phyloP scores from a whole-genome alignment of 2,113 vertebrate genomes.

The Thunnus maccoyii region DNA sequence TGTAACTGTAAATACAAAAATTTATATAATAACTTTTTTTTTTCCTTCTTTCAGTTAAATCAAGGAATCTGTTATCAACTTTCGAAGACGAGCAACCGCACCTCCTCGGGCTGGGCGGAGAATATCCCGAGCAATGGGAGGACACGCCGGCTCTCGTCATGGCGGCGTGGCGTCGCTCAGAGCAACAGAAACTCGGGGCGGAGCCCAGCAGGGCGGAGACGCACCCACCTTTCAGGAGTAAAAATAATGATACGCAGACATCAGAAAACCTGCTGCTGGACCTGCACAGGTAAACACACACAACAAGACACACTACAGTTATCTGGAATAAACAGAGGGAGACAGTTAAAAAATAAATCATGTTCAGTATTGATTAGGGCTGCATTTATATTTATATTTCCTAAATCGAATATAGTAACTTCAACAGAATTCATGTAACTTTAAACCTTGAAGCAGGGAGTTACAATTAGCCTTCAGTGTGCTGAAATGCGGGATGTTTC shows the following conservation, averaged over 20 bases:
- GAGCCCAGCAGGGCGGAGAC: conserved; percentile 72
- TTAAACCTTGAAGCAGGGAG: too few species aligned
- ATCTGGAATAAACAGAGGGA: too few species aligned
- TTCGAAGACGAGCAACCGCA: conserved; percentile 91
- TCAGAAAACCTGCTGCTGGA: conserved; percentile 89
- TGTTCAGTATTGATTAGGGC: too few species aligned
- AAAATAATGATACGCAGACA: conserved; percentile 88
- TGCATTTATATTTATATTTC: too few species aligned
- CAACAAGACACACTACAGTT: conserved; percentile 30
- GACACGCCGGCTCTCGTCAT: conserved; percentile 84
- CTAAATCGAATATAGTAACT: too few species aligned
- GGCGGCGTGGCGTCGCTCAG: conserved; percentile 85
- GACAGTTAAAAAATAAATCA: too few species aligned
- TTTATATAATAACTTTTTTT: not conserved
- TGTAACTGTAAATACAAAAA: not conserved
- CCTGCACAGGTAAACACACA: conserved; percentile 87
- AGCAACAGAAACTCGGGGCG: conserved; percentile 80
- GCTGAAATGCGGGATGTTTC: too few species aligned
- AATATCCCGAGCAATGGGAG: conserved; percentile 86
- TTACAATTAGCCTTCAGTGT: too few species aligned
- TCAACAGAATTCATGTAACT: too few species aligned
- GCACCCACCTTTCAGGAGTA: conserved; percentile 83
- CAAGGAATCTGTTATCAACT: conserved; percentile 90
- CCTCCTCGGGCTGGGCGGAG: conserved; percentile 85
- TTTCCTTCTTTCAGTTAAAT: conserved; percentile 87